These are phyloP conservation scores for Myopa testacea DNA, from an alignment of 2,888 invertebrate species.

Conservation along the genomic window DNA sequence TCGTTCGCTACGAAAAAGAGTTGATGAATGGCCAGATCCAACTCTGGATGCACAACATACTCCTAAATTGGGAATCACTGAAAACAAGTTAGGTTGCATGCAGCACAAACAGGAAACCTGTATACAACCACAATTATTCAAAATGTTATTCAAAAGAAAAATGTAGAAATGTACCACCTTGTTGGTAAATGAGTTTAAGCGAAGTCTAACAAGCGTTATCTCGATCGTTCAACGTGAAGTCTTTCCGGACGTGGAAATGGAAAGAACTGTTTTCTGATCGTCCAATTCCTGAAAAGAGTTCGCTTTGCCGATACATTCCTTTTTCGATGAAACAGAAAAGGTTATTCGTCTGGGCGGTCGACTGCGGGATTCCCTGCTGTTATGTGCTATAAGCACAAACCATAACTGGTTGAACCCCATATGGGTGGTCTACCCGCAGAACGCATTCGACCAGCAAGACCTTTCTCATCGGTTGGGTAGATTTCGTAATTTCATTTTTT, in stretches of 20 bases:
- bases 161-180: neutral
- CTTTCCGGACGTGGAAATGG: conserved; percentile 35
- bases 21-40: neutral
- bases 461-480: neutral
- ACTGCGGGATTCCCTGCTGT: conserved; percentile 28
- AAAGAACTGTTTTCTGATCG: conserved; percentile 19
- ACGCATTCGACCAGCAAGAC: conserved; percentile 20
- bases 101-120: neutral
- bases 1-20: neutral
- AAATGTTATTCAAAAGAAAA: neutral
- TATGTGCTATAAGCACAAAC: conserved; percentile 36
- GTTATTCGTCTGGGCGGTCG: conserved; percentile 32
- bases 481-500: too few relatives aligned
- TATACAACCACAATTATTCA: neutral
- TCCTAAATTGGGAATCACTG: neutral
- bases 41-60: neutral
- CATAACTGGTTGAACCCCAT: conserved; percentile 22
- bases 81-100: conserved; percentile 3
- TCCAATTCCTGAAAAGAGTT: conserved; percentile 23
- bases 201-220: conserved; percentile 7
- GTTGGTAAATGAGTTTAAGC: neutral
- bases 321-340: conserved; percentile 19
- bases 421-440: conserved; percentile 35
- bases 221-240: conserved; percentile 22
- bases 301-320: conserved; percentile 18